A percentile compares a stretch with the other conserved stretches of the same genome.
phyloP scores from a whole-genome alignment of 2,797 vertebrate genomes.

The Anas acuta region DNA sequence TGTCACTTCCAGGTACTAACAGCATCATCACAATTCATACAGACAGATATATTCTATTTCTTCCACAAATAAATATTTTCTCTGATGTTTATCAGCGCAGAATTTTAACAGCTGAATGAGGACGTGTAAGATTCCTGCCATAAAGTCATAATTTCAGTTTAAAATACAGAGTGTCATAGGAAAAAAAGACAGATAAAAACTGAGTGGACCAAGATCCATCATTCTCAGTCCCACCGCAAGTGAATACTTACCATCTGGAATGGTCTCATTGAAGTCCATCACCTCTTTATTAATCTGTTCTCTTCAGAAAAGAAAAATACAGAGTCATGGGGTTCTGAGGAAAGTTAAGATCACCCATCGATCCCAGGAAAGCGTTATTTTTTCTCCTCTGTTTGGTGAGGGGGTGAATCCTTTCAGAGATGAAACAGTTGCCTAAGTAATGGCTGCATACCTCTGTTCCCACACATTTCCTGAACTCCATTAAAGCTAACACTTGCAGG shows the following conservation, averaged over 20 bases:
- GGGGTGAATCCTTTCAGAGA: not conserved
- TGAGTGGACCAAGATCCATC: not conserved
- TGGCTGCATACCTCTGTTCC: not conserved
- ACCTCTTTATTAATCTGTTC: not conserved
- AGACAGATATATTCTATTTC: not conserved
- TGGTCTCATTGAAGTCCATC: not conserved
- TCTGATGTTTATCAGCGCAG: not conserved
- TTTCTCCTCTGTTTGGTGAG: not conserved
- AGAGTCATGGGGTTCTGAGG: not conserved
- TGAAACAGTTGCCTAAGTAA: not conserved
- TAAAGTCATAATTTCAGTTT: not conserved
- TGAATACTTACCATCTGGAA: not conserved
- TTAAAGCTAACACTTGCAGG: not conserved
- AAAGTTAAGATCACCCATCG: not conserved
- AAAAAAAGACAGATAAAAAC: not conserved
- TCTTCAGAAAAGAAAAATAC: not conserved
- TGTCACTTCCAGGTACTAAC: not conserved
- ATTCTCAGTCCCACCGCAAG: not conserved
- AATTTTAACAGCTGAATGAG: not conserved
- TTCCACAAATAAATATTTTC: not conserved
- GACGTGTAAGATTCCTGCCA: not conserved
- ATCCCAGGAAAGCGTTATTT: not conserved
- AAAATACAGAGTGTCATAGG: not conserved
- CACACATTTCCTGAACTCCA: not conserved
- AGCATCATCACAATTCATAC: not conserved